Evolutionary conservation across 2,113 vertebrate genomes (phyloP), one percentile per base, ranked within the genome.

Genomic region (Osmerus eperlanus): DNA sequence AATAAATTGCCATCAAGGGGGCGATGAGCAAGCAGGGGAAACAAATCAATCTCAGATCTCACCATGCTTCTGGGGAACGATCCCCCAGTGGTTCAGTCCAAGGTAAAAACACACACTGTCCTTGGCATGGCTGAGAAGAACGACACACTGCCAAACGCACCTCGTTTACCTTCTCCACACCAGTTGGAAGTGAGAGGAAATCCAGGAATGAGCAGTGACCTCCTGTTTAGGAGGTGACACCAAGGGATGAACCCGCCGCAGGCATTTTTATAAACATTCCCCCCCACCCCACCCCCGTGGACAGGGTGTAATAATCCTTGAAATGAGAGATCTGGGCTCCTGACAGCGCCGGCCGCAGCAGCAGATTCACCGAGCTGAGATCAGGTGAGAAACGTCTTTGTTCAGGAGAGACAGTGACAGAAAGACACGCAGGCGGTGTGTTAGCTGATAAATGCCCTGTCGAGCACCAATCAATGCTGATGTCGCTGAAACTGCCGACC

Each of bases 221-320:
- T 85, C 77, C 84, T 82, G 73, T 85, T 86, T 75, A 86, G 62
- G 70, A 74, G 68, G 23, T 77, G 72, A 81, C 85, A 82, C 75
- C 76, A 76, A 80, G 63, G 9, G 81, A 84, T 74, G 72, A 85
- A 83, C 74, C 67, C 53, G 72, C 84, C 79, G 59, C 68, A 63
- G 74, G 81, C 85, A 85, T 86, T 74, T 84, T 73, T 71, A 74
- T 76, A 73, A 75, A 68, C 66, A 70, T 68, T 7, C 56, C 75
- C 8, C 41, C 1, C 41, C 41, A 9, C 32, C 32, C 41, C 41
- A 47, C 41, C 41, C 60, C 78, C 55, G 78, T 78, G 73, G 61
- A 68, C 70, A 72, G 68, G 12, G 68, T 84, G 83, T 81, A 80
- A 47, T 47, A 47, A 80, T 85, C 83, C 66, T 58, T 69, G 63